These are phyloP conservation scores for Sialis fuliginosa DNA, from an alignment of 2,888 invertebrate genomes.

Conservation along the genomic window DNA sequence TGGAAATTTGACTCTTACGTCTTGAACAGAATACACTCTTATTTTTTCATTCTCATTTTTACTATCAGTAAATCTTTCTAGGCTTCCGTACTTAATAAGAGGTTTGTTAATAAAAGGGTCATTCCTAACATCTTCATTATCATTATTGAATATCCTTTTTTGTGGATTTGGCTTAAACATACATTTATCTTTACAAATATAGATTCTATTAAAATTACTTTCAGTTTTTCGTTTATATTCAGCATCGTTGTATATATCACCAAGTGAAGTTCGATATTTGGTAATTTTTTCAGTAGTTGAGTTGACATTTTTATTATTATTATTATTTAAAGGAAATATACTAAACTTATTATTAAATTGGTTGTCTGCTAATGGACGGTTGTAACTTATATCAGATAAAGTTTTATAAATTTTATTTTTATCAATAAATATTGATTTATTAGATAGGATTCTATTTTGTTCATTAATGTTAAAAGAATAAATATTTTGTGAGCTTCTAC, in stretches of 20 bases:
- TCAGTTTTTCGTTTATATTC: too few relatives aligned
- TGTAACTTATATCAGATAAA: too few relatives aligned
- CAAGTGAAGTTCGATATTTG: too few relatives aligned
- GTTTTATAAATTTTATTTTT: too few relatives aligned
- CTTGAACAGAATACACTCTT: constrained; percentile 9
- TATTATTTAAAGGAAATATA: neutral
- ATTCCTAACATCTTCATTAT: neutral
- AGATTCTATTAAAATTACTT: too few relatives aligned
- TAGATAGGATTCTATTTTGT: neutral
- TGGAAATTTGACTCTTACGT: constrained; percentile 23
- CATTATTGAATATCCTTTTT: too few relatives aligned
- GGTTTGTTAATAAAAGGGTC: constrained; percentile 17
- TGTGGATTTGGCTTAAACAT: too few relatives aligned
- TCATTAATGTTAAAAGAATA: neutral
- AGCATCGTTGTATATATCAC: too few relatives aligned
- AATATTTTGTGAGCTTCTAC: neutral
- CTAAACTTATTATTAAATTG: constrained; percentile 1
- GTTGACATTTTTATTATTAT: neutral
- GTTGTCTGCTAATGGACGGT: too few relatives aligned
- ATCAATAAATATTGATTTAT: too few relatives aligned
- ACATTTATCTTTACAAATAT: too few relatives aligned
- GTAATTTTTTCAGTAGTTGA: too few relatives aligned
- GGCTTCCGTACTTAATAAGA: constrained; percentile 25
- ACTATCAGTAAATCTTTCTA: constrained; percentile 20
- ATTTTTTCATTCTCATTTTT: constrained; percentile 8